phyloP scores from a whole-genome alignment of 2,113 vertebrate species.

The Chunga burmeisteri region DNA sequence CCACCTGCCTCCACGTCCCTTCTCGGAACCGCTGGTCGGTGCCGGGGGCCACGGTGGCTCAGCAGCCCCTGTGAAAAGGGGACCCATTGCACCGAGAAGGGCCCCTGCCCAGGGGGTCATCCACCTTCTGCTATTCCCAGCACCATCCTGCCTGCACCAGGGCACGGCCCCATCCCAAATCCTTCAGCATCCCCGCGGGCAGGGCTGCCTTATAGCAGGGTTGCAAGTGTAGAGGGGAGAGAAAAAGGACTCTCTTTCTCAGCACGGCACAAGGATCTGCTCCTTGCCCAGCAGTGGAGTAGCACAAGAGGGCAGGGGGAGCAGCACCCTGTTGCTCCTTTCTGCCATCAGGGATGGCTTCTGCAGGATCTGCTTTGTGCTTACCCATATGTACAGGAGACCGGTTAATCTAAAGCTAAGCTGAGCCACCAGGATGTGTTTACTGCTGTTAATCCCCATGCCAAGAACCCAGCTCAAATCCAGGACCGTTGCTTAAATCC shows the following conservation, averaged over 20 bases:
- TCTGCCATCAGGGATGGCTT: rapidly evolving
- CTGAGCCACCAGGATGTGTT: not conserved
- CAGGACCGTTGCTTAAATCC: not conserved
- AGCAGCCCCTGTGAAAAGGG: not conserved
- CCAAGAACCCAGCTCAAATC: not conserved
- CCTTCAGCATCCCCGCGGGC: not conserved
- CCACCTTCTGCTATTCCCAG: not conserved
- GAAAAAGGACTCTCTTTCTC: not conserved
- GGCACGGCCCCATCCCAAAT: not conserved
- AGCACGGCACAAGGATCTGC: not conserved
- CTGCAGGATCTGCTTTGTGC: not conserved
- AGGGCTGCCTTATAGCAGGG: rapidly evolving
- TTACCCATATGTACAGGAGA: rapidly evolving
- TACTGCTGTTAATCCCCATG: not conserved
- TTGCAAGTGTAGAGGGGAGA: rapidly evolving
- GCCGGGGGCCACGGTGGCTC: not conserved
- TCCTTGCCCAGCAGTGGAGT: not conserved
- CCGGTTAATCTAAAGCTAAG: not conserved
- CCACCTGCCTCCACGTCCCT: not conserved
- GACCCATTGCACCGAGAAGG: not conserved
- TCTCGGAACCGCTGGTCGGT: not conserved
- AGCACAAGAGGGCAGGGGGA: not conserved
- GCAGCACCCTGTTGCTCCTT: not conserved
- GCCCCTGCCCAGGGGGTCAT: not conserved
- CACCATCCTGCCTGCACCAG: not conserved